phyloP scores from a whole-genome alignment of 2,113 vertebrate species.

The Malurus cyaneus region DNA sequence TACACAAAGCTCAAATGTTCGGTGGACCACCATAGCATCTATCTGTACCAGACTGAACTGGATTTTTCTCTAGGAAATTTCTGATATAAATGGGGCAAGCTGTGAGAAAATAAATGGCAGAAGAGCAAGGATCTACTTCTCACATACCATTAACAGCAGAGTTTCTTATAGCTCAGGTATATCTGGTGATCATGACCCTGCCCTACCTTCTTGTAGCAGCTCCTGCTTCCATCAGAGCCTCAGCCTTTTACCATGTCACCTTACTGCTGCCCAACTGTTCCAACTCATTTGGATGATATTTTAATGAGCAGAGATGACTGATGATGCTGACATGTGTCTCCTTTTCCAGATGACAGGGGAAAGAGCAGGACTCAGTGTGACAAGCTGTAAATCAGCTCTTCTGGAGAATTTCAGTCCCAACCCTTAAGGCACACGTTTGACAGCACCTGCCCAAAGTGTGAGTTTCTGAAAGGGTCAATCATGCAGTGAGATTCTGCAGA shows the following conservation, averaged over 20 bases:
- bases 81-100: neutral
- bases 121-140: neutral
- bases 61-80: neutral
- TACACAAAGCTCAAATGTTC: neutral
- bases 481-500: neutral
- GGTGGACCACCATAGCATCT: neutral
- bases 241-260: neutral
- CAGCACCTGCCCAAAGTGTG: neutral
- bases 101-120: neutral
- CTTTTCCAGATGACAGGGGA: neutral
- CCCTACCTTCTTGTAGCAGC: neutral
- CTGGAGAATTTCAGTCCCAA: neutral
- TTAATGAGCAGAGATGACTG: neutral
- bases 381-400: neutral
- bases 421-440: neutral
- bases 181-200: neutral
- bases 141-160: neutral
- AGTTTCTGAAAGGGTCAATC: neutral
- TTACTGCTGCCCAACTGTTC: neutral
- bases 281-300: neutral
- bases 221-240: neutral
- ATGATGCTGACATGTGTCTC: neutral
- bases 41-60: accelerated
- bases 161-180: neutral
- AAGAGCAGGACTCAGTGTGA: neutral